Conservation (phyloP, 2,113 vertebrate genomes). For the Dolichallabes microphthalmus region DNA sequence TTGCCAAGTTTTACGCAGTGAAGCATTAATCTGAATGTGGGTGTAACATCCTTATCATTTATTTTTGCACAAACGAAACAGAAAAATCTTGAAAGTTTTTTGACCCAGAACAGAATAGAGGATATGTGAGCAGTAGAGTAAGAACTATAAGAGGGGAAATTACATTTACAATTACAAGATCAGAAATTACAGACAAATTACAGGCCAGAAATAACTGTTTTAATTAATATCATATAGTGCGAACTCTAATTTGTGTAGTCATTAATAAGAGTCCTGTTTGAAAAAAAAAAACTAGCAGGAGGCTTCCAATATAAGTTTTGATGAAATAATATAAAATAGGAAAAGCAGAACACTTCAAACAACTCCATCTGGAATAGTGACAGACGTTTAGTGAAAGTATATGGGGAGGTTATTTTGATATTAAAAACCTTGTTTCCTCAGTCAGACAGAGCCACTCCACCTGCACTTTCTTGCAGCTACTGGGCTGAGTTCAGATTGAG, state of each 20-base stretch:
- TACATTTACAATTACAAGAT: too few species aligned
- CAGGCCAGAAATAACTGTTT: not conserved
- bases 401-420: slow-evolving; percentile 99
- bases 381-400: slow-evolving; percentile 88
- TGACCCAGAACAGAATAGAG: not conserved
- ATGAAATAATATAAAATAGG: slow-evolving; percentile 73
- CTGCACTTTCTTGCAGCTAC: slow-evolving; percentile 92
- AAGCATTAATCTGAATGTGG: not conserved
- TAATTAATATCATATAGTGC: not conserved
- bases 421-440: slow-evolving; percentile 99
- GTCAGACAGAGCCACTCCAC: slow-evolving; percentile 91
- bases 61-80: not conserved
- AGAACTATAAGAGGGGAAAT: not conserved
- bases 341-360: slow-evolving; percentile 93
- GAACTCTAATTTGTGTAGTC: not conserved
- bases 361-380: slow-evolving; percentile 89
- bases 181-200: not conserved
- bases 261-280: not conserved
- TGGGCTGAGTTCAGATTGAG: slow-evolving; percentile 96
- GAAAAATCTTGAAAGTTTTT: not conserved
- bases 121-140: not conserved
- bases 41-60: not conserved
- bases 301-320: not conserved
- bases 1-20: not conserved
- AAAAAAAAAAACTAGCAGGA: not conserved